Evolutionary conservation across 1,140 invertebrate species (phyloP), one percentile per base, ranked within the genome.

Genomic region (Sycophila sp.): DNA sequence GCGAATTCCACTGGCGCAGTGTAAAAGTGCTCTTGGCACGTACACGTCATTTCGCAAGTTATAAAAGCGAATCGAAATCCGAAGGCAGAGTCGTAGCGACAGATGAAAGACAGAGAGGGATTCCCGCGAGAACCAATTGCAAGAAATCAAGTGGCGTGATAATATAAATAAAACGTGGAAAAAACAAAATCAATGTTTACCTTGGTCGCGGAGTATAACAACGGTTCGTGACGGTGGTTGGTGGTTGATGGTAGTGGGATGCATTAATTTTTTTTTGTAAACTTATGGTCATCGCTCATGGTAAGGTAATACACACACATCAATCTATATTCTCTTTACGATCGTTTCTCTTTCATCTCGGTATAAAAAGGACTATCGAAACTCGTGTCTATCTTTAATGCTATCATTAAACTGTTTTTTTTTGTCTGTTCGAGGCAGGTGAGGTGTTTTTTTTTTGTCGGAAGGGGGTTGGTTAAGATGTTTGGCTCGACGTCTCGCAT

Each of bases 181-280:
- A 40, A 55, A 60, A 53, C 7, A 47, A 76, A 68, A 62, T 56
- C 10, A 65, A 85, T 84, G 83, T 80, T 86, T 85, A 85, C 84
- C 83, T 86, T 78, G 64, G 74, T 81, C 78, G 77, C 75, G 77
- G 77, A 82, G 79, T 81, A 77, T 78, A 83, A 83, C 80, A 83
- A 77, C 80, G 80, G 30, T 69, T n/a, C 34, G 32, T 49, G 55
- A 73, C 73, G 68, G 74, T 81, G 67, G 78, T n/a, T 81, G 74
- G 72, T 73, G 69, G 15, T 30, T 79, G 80, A 80, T 83, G 78
- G 74, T 83, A 69, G 76, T 79, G 68, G 73, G n/a, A n/a, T n/a
- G n/a, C n/a, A n/a, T n/a, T n/a, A n/a, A n/a, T n/a, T n/a, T n/a
- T n/a, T n/a, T n/a, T n/a, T n/a, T n/a, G n/a, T n/a, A n/a, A n/a